Percentiles rank a stretch among this genome's conserved stretches.
Conservation (phyloP, 2,797 vertebrate genomes). For the Galaxias olidus region DNA sequence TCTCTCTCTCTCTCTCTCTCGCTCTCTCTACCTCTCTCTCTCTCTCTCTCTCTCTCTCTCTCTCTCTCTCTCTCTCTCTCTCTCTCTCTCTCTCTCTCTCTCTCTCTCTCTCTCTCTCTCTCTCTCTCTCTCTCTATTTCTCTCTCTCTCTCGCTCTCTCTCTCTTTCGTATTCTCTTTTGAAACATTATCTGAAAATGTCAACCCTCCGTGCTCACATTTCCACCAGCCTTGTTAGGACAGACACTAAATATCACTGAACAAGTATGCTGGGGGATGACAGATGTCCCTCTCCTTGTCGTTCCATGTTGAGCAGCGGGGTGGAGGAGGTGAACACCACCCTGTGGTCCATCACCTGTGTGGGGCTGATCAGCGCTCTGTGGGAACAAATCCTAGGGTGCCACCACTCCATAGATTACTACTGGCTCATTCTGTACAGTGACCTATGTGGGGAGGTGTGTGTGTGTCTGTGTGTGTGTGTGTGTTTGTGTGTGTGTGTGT, state of each 20-base stretch:
- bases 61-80: not conserved
- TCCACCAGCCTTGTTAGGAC: constrained; percentile 37
- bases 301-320: constrained; percentile 24
- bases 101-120: no score
- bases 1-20: not conserved
- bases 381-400: constrained; percentile 5
- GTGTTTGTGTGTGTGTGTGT: no score
- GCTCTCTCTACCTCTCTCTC: no score
- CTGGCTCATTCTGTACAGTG: not conserved
- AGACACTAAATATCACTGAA: constrained; percentile 47
- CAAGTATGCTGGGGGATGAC: constrained; percentile 32
- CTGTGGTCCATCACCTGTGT: constrained; percentile 11
- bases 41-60: not conserved
- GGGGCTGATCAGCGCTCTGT: not conserved
- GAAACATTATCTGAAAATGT: constrained; percentile 46
- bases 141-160: no score
- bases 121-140: no score
- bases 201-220: constrained; percentile 39
- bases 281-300: constrained; percentile 26
- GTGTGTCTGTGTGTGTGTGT: no score
- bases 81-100: not conserved
- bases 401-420: not conserved
- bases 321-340: constrained; percentile 12
- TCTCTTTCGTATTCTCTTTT: no score
- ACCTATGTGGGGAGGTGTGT: not conserved